Evolutionary conservation across 2,888 invertebrate genomes (phyloP).

Genomic region (Phaedon cochleariae): DNA sequence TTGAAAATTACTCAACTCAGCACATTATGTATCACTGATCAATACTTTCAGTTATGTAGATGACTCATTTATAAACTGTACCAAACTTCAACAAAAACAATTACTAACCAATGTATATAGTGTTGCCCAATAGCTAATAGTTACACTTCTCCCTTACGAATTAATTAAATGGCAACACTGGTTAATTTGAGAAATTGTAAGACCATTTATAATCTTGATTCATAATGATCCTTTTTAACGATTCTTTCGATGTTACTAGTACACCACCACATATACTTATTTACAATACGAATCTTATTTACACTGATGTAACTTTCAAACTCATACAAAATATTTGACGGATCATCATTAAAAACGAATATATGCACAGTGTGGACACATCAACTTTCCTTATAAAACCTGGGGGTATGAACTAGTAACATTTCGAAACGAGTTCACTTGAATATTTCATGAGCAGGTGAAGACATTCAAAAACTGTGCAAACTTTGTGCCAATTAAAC

Average conservation of each 20-base stretch:
- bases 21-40: too few species aligned
- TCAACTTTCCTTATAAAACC: not conserved
- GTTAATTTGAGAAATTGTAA: not conserved
- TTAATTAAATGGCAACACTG: not conserved
- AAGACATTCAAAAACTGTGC: slow-evolving; percentile 28
- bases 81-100: slow-evolving; percentile 52
- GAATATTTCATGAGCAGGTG: slow-evolving; percentile 6
- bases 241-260: slow-evolving; percentile 47
- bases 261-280: slow-evolving; percentile 46
- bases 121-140: not conserved
- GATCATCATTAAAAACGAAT: too few species aligned
- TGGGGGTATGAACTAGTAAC: slow-evolving; percentile 33
- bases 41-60: too few species aligned
- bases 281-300: slow-evolving; percentile 40
- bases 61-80: slow-evolving; percentile 46
- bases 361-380: not conserved
- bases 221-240: too few species aligned
- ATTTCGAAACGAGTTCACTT: slow-evolving; percentile 25
- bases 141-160: not conserved
- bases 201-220: not conserved
- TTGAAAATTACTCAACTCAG: too few species aligned
- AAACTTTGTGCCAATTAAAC: slow-evolving; percentile 25
- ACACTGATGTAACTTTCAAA: slow-evolving; percentile 28
- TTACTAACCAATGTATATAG: slow-evolving; percentile 7
- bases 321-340: too few species aligned